Evolutionary conservation across 2,797 vertebrate species (phyloP), one percentile per base, ranked within the genome.

Genomic region (Melanotaenia trifasciata): DNA sequence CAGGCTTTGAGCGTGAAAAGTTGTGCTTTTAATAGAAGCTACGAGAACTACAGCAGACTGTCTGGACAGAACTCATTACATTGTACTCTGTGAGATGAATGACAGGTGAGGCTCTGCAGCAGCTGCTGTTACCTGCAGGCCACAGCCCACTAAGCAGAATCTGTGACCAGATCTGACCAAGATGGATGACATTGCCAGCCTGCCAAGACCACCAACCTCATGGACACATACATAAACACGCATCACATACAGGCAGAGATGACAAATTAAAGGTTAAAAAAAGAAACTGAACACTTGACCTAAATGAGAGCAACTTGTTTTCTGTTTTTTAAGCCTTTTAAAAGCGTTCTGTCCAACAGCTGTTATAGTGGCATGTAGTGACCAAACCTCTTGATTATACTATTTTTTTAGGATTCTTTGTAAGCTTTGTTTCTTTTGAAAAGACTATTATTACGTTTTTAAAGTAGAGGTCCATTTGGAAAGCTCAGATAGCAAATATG

Each of bases 61-160:
- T 64, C 20, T 73, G 62, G 65, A 74, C 70, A 43, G 36, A 26
- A 61, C 28, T 58, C 36, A 62, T 86, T 71, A 62, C 40, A 22
- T 26, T 58, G 58, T 57, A 28, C 28, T 57, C 18, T 57, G 64
- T 38, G 79, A 47, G 74, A 82, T 43, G 22, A 79, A 87, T 86
- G 79, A 84, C 74, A 71, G 71, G 53, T 69, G 81, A 77, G 80
- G 69, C 67, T n/a, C 45, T 33, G 71, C 76, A 79, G 81, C 84
- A 82, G 79, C 79, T 83, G 72, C 54, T 61, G 62, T 40, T 76
- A 84, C 81, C 72, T 89, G 81, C 72, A 86, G 86, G 77, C 77
- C 72, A 56, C 60, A 65, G 67, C 67, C 70, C 77, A 66, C 33
- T 64, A 69, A 70, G 56, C 67, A 62, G 58, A 72, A 58, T 57